Evolutionary conservation across 1,140 invertebrate genomes (phyloP).

Genomic region (Anadara kagoshimensis): DNA sequence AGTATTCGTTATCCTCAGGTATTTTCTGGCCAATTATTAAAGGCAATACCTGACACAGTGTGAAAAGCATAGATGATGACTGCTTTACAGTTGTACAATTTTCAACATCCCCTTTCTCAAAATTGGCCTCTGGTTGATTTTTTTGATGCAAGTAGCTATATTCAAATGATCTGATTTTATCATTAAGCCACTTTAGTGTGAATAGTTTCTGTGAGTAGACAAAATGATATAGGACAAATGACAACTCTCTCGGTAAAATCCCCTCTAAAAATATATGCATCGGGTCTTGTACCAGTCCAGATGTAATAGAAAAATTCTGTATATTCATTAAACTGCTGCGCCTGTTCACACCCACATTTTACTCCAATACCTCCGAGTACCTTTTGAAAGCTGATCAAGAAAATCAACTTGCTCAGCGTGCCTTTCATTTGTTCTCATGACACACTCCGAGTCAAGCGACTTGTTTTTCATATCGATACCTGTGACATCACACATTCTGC

Average conservation of each 20-base stretch:
- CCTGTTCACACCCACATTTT: conserved; percentile 3
- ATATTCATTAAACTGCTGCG: conserved; percentile 10
- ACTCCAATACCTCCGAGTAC: neutral
- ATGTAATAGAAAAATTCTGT: conserved; percentile 18
- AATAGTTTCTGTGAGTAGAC: neutral
- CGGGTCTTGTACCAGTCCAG: neutral
- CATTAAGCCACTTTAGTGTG: conserved; percentile 3
- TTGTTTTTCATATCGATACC: neutral
- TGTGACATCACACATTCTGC: neutral
- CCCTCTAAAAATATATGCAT: conserved; percentile 4
- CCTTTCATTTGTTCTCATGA: neutral
- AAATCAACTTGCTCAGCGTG: neutral
- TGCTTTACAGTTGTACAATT: neutral
- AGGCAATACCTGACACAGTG: conserved; percentile 1
- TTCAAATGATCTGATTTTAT: neutral
- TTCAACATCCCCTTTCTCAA: neutral
- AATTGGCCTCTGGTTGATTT: neutral
- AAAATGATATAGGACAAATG: neutral
- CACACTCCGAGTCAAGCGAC: neutral
- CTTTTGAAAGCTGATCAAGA: conserved; percentile 6
- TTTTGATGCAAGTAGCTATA: neutral
- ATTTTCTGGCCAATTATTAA: neutral
- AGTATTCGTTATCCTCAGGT: neutral
- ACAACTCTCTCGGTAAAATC: neutral
- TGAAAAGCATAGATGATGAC: neutral